These are phyloP conservation scores for Hormaphis cornu DNA, from an alignment of 1,140 invertebrate species.

Conservation along the genomic window DNA sequence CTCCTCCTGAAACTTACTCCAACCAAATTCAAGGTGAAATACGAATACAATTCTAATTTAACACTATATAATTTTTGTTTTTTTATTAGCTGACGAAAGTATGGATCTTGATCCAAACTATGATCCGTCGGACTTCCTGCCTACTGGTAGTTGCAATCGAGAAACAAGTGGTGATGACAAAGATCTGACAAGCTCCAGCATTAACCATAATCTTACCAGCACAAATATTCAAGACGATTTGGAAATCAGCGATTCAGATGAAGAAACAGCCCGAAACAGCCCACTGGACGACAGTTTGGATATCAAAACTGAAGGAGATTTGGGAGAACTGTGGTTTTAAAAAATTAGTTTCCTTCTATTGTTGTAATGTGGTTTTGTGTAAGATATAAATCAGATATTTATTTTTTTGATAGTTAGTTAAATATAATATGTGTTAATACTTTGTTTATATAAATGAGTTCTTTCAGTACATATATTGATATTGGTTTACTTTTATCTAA, in stretches of 20 bases:
- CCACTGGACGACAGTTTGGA: slow-evolving; percentile 1
- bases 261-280: slow-evolving; percentile 44
- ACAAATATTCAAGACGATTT: slow-evolving; percentile 60
- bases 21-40: slow-evolving; percentile 21
- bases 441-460: too few species aligned
- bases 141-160: slow-evolving; percentile 18
- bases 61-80: slow-evolving; percentile 29
- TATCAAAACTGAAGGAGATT: slow-evolving; percentile 26
- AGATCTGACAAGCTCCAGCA: neutral
- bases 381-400: too few species aligned
- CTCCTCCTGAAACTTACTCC: slow-evolving; percentile 34
- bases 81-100: slow-evolving; percentile 53
- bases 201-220: neutral
- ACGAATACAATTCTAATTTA: slow-evolving; percentile 26
- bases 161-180: slow-evolving; percentile 34
- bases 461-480: too few species aligned
- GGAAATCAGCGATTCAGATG: slow-evolving; percentile 70
- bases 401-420: too few species aligned
- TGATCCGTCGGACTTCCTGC: slow-evolving; percentile 72
- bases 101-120: slow-evolving; percentile 75
- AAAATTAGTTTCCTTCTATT: neutral
- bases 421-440: too few species aligned
- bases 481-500: too few species aligned
- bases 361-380: too few species aligned
- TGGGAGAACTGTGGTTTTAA: slow-evolving; percentile 31